Base-by-base conservation (phyloP, 2,888 invertebrate species). In the Cantharis nigra region DNA sequence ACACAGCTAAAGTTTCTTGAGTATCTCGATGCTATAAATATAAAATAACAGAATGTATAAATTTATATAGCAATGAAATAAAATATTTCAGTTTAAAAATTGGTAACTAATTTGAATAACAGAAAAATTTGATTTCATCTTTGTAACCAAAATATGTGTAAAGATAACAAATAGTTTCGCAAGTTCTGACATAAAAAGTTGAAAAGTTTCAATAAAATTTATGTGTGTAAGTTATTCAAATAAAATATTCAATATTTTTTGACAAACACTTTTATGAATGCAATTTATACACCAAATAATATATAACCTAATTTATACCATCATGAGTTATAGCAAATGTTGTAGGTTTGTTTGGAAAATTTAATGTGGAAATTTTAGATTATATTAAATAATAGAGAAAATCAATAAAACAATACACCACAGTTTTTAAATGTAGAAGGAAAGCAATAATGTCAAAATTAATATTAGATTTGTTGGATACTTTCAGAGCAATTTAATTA, bases 1-100 rank as follows among this genome's bases (percentile, higher is more conserved):
- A 91, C 78, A 99, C 99, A 76, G 98, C 97, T 87, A 99, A 91
- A 72, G 99, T 99, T 90, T 99, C 98, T 90, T 99, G 98, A 78
- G 99, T 99, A 91, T 99, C 98, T 85, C 98, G 94, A 92, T 97
- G 97, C 96, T 97, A 89, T 23, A 89, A 87, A 75, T 13, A 33
- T 13, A 26, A 49, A 69, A 71, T 30, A 80, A 1, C 9, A 65
- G 20, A n/a, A 16, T 65, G 33, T n/a, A 33, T 3, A 5, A 33
- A 33, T 13, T 33, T 33, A 13, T 13, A 33, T 4, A 33, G 4
- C 2, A 13, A 13, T 13, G 2, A 1, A 33, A 33, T 33, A n/a
- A 13, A 33, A 33, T 33, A 33, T 33, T 33, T 33, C 2, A 33
- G 33, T 33, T 33, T 33, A 33, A 33, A 33, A 33, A 33, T 33